Evolutionary conservation across 2,113 vertebrate genomes (phyloP).

Genomic region (Donacobius atricapilla): DNA sequence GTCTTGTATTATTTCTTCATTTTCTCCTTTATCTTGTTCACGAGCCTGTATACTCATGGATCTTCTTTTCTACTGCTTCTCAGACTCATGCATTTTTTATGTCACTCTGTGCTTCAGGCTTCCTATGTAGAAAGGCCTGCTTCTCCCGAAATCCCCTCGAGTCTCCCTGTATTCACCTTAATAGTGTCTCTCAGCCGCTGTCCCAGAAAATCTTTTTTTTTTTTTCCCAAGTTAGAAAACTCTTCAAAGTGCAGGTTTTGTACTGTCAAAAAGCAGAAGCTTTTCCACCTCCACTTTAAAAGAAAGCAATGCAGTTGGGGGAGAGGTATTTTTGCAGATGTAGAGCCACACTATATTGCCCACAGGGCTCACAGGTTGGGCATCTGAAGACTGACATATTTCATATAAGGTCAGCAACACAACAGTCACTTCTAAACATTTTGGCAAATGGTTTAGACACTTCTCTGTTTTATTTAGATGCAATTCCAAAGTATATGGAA

Average conservation of each 20-base stretch:
- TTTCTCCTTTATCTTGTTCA: background rate
- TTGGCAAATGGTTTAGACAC: background rate
- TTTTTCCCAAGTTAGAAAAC: conserved; percentile 19
- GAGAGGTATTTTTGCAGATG: background rate
- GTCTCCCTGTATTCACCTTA: background rate
- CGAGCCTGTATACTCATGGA: background rate
- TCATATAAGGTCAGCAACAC: background rate
- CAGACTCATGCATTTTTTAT: conserved; percentile 28
- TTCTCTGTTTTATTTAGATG: background rate
- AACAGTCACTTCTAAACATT: background rate
- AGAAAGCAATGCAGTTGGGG: background rate
- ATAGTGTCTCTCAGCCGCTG: background rate
- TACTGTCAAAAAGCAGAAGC: conserved; percentile 14
- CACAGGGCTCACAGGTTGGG: background rate
- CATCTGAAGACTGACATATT: background rate
- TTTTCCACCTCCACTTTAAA: background rate
- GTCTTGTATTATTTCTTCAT: background rate
- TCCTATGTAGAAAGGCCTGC: background rate
- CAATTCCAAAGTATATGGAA: background rate
- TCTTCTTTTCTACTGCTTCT: background rate
- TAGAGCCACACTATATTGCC: background rate
- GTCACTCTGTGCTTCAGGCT: background rate
- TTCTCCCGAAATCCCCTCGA: background rate
- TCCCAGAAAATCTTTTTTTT: conserved; percentile 34
- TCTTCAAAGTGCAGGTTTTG: background rate